These are phyloP conservation scores for Listronotus oregonensis DNA, from an alignment of 1,140 invertebrate species.

Conservation along the genomic window DNA sequence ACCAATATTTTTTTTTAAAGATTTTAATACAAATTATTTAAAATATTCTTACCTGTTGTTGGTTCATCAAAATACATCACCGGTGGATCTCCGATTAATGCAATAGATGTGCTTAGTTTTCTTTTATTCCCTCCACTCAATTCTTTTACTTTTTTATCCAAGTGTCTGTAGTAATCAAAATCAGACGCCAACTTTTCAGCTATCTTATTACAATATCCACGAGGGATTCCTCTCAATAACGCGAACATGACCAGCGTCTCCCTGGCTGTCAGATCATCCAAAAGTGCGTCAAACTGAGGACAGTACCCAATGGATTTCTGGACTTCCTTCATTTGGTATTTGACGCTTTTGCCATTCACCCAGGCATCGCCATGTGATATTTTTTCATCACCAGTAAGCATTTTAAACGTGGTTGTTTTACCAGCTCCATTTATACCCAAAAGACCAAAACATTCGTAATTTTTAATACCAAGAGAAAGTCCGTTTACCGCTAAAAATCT, in stretches of 20 bases:
- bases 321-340: conserved; percentile 61
- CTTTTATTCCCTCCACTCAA: conserved; percentile 94
- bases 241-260: conserved; percentile 79
- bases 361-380: conserved; percentile 56
- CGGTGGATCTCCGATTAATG: conserved; percentile 86
- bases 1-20: too few relatives aligned
- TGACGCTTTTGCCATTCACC: conserved; percentile 58
- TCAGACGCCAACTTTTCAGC: conserved; percentile 55
- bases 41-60: conserved; percentile 63
- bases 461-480: conserved; percentile 66
- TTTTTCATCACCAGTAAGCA: conserved; percentile 83
- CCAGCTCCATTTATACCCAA: conserved; percentile 81
- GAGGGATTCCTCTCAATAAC: conserved; percentile 72
- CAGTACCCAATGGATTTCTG: conserved; percentile 76
- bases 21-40: too few relatives aligned
- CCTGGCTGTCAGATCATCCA: conserved; percentile 78
- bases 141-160: conserved; percentile 63
- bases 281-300: conserved; percentile 83
- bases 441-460: conserved; percentile 85
- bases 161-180: conserved; percentile 60
- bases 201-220: conserved; percentile 52
- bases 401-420: conserved; percentile 87
- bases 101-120: conserved; percentile 91
- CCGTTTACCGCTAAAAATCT: conserved; percentile 73
- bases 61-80: conserved; percentile 89